Evolutionary conservation across 2,797 vertebrate species (phyloP).

Genomic region (Strix occidentalis): DNA sequence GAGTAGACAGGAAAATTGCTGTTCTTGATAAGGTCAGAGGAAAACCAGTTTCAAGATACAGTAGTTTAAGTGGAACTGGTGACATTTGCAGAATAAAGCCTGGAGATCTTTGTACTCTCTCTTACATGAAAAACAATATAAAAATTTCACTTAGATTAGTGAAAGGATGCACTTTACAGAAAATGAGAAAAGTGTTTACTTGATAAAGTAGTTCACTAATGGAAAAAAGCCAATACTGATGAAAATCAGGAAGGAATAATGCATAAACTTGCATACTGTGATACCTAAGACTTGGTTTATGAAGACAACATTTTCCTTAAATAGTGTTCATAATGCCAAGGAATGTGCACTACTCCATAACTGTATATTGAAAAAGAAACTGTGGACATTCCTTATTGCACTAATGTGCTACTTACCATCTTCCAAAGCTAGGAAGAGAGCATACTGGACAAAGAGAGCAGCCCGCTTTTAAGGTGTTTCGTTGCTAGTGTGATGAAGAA

Average conservation of each 20-base stretch:
- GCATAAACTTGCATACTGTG: background rate
- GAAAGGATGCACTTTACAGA: background rate
- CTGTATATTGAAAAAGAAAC: background rate
- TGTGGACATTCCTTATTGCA: background rate
- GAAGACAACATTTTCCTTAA: background rate
- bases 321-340: background rate
- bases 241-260: background rate
- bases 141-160: background rate
- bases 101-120: background rate
- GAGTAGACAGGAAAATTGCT: background rate
- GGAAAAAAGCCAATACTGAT: background rate
- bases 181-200: background rate
- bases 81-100: constrained; percentile 33
- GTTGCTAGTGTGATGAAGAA: background rate
- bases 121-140: background rate
- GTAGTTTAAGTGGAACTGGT: background rate
- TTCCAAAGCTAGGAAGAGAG: background rate
- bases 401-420: background rate
- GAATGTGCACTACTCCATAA: background rate
- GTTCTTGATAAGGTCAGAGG: constrained; percentile 36
- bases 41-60: background rate
- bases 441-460: background rate
- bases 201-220: background rate
- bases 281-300: background rate
- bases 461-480: background rate